Conservation (phyloP, 1,140 invertebrate genomes). For the Caenorhabditis briggsae region DNA sequence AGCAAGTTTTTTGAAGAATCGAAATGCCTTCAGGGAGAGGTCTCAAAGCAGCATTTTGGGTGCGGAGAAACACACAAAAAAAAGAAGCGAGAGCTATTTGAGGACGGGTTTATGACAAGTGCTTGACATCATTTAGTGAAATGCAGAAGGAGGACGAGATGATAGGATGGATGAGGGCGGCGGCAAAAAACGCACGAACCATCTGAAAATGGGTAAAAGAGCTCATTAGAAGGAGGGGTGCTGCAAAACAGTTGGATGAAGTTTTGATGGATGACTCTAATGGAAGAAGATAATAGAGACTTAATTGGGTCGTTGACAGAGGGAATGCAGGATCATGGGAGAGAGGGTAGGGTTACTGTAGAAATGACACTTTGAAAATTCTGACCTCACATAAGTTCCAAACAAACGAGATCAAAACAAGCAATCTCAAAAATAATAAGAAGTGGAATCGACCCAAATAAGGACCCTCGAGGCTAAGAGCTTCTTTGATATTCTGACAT, state of each 20-base stretch:
- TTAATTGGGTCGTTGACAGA: background rate
- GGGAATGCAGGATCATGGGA: background rate
- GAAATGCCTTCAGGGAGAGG: background rate
- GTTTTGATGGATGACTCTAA: background rate
- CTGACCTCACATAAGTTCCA: background rate
- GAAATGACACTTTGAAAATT: background rate
- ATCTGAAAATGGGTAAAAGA: constrained; percentile 5
- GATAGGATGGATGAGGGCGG: constrained; percentile 25
- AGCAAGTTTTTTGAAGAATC: background rate
- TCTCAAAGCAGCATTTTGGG: constrained; percentile 8
- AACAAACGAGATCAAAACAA: background rate
- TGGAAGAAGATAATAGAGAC: background rate
- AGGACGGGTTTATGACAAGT: constrained; percentile 53
- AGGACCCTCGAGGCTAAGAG: background rate
- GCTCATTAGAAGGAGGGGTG: background rate
- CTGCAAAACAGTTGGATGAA: background rate
- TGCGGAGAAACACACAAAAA: background rate
- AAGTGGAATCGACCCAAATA: background rate
- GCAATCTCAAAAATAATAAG: background rate
- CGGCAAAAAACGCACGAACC: background rate
- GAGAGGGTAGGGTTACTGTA: background rate
- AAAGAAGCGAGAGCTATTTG: constrained; percentile 40
- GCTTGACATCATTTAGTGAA: constrained; percentile 50
- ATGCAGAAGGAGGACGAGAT: background rate
- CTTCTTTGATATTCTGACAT: background rate